A percentile compares a stretch with the other conserved stretches of the same genome.
Evolutionary conservation across 1,140 invertebrate genomes (phyloP).

Genomic region (Oryzaephilus surinamensis): DNA sequence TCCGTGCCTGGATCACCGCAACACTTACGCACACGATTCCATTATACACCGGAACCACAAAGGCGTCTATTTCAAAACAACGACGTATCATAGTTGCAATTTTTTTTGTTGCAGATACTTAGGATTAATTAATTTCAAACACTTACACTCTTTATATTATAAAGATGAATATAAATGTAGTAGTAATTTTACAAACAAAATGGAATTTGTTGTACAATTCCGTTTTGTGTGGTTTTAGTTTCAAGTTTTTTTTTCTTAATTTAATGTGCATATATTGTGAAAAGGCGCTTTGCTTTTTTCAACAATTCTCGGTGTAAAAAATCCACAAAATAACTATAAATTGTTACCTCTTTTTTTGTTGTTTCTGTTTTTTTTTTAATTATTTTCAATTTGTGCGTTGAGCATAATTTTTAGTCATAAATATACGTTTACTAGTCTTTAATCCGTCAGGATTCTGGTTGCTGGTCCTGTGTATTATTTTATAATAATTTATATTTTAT

Average conservation of each 20-base stretch:
- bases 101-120: slow-evolving; percentile 5
- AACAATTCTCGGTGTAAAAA: no score
- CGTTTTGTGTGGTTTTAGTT: slow-evolving; percentile 1
- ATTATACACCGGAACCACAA: slow-evolving; percentile 63
- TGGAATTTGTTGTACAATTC: slow-evolving; percentile 8
- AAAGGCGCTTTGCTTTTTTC: no score
- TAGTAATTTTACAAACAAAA: neutral
- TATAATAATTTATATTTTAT: slow-evolving; percentile 6
- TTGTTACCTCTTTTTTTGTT: slow-evolving; percentile 3
- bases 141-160: neutral
- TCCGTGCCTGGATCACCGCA: slow-evolving; percentile 60
- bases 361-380: slow-evolving; percentile 8
- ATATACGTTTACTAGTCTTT: slow-evolving; percentile 12
- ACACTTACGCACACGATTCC: slow-evolving; percentile 51
- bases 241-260: neutral
- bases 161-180: neutral
- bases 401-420: slow-evolving; percentile 1
- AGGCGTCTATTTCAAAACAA: slow-evolving; percentile 41
- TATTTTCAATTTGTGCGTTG: slow-evolving; percentile 11
- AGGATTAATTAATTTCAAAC: slow-evolving; percentile 1
- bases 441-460: slow-evolving; percentile 15
- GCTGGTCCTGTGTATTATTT: slow-evolving; percentile 13
- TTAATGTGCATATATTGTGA: no score
- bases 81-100: slow-evolving; percentile 29
- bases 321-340: slow-evolving; percentile 3